Conservation (phyloP, 92 coral and sea anemone species). For the Pocillopora meandrina region DNA sequence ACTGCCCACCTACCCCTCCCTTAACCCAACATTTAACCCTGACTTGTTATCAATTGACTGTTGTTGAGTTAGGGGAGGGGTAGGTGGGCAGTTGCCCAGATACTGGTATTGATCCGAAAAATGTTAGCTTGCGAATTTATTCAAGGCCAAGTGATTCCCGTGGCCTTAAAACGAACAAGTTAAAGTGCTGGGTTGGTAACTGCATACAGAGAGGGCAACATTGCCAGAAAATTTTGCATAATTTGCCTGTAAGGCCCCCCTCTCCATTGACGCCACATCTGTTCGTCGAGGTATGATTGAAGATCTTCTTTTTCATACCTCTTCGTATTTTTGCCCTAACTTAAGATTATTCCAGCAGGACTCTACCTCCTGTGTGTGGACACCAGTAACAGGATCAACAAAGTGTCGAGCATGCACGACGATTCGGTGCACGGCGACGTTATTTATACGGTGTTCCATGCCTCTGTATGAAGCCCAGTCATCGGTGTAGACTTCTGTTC, state of each 20-base stretch:
- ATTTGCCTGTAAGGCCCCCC: constrained; percentile 10
- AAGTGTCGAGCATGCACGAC: constrained; percentile 23
- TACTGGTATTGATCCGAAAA: too few species aligned
- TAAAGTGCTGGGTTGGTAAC: background rate
- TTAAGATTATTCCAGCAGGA: constrained; percentile 34
- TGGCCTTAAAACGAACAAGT: background rate
- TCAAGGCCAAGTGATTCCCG: too few species aligned
- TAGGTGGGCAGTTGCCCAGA: too few species aligned
- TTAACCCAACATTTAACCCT: too few species aligned
- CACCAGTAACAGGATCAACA: constrained; percentile 34
- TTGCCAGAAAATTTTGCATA: background rate
- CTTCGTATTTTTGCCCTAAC: too few species aligned
- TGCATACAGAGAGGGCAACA: background rate
- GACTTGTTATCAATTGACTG: too few species aligned
- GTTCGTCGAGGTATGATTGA: background rate
- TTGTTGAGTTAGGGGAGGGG: too few species aligned
- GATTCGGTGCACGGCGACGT: constrained; percentile 14
- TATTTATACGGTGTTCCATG: constrained; percentile 30
- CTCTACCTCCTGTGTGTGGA: constrained; percentile 33
- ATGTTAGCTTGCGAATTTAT: too few species aligned
- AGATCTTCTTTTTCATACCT: background rate
- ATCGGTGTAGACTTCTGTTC: constrained; percentile 51
- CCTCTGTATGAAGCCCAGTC: constrained; percentile 35
- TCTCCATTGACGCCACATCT: background rate
- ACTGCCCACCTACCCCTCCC: too few species aligned